A percentile compares a stretch with the other conserved stretches of the same genome.
These are phyloP conservation scores for Alexandromys fortis DNA, from an alignment of 2,113 vertebrate species.

Conservation along the genomic window DNA sequence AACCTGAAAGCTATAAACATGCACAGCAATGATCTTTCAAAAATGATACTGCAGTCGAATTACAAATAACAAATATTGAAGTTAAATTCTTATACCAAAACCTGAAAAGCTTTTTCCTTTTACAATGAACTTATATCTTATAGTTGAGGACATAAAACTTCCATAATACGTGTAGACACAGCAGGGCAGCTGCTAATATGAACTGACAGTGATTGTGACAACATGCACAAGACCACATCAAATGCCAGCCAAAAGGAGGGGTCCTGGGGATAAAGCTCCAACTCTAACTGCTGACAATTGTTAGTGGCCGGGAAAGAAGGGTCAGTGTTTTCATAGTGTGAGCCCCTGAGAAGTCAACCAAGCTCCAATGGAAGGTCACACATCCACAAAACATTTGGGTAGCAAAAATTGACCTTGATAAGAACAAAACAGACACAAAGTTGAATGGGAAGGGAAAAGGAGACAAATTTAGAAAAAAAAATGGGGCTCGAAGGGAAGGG, in stretches of 20 bases:
- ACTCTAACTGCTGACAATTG: background rate
- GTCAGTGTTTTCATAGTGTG: background rate
- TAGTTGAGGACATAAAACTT: background rate
- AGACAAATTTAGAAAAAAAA: background rate
- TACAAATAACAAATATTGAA: background rate
- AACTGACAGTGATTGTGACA: background rate
- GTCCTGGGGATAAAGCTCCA: background rate
- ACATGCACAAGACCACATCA: background rate
- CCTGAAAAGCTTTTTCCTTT: background rate
- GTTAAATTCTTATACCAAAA: background rate
- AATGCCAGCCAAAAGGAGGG: background rate
- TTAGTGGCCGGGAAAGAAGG: background rate
- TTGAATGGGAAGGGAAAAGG: background rate
- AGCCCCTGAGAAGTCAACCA: background rate
- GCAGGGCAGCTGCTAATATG: background rate
- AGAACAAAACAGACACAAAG: background rate
- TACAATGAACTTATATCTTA: background rate
- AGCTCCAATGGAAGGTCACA: background rate
- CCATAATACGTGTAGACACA: background rate
- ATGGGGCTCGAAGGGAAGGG: rapidly evolving
- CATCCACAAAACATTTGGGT: background rate
- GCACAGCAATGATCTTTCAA: background rate
- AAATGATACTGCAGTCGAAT: background rate
- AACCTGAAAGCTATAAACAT: background rate
- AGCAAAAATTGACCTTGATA: background rate